Percentiles rank a stretch among this genome's conserved stretches.
phyloP scores from a whole-genome alignment of 2,113 vertebrate species.

The human region DNA sequence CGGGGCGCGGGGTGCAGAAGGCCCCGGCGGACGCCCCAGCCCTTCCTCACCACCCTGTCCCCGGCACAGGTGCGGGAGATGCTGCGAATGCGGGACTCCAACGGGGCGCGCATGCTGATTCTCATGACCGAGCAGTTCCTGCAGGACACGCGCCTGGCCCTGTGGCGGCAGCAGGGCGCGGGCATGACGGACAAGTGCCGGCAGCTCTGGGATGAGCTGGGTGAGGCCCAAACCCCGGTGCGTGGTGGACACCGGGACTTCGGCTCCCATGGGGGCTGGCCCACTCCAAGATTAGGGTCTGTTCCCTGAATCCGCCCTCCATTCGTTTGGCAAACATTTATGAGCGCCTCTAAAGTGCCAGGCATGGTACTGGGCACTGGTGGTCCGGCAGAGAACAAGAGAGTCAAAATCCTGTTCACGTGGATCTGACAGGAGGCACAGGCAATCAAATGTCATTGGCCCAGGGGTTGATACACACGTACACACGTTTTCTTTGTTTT shows the following conservation, averaged over 20 bases:
- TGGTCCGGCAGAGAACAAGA: not conserved
- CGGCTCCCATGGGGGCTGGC: not conserved
- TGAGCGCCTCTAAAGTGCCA: not conserved
- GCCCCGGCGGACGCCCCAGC: not conserved
- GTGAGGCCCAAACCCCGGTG: conserved; percentile 46
- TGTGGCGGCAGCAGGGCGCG: conserved; percentile 83
- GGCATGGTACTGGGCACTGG: not conserved
- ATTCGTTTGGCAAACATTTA: not conserved
- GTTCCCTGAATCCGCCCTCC: not conserved
- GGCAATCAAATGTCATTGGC: not conserved
- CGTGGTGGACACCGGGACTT: rapidly evolving
- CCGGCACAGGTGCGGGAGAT: conserved; percentile 83
- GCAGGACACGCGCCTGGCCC: conserved; percentile 80
- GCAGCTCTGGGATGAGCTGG: conserved; percentile 85
- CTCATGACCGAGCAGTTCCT: conserved; percentile 85
- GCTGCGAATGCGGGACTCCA: conserved; percentile 84
- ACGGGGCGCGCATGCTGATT: conserved; percentile 84
- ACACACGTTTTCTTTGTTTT: not conserved
- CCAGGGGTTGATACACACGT: not conserved
- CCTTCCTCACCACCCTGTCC: not conserved
- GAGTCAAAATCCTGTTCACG: not conserved
- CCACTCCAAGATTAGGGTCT: not conserved
- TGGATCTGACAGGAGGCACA: not conserved
- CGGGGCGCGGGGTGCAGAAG: rapidly evolving
- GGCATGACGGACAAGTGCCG: conserved; percentile 85